A percentile compares a stretch with the other conserved stretches of the same genome.
Evolutionary conservation across 2,888 invertebrate genomes (phyloP).

Genomic region (Harmothoe impar): DNA sequence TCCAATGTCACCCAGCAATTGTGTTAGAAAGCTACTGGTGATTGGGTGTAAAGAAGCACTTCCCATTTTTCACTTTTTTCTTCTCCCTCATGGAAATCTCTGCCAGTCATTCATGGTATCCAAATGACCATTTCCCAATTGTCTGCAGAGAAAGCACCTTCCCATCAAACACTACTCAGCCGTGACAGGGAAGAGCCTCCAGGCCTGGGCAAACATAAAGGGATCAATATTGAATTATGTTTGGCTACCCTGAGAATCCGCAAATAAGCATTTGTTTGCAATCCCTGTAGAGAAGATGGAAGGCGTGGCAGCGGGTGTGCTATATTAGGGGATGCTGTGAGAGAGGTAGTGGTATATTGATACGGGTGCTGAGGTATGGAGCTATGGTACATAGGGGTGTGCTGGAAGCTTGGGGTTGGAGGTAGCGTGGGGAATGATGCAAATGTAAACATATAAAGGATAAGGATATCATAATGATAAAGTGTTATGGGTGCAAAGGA

Average conservation of each 20-base stretch:
- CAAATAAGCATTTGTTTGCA: constrained; percentile 38
- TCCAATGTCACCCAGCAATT: neutral
- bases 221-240: constrained; percentile 42
- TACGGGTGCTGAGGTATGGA: neutral
- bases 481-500: too few species aligned
- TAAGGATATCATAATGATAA: too few species aligned
- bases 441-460: too few species aligned
- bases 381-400: neutral
- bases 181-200: neutral
- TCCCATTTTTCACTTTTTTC: neutral
- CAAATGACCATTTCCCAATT: constrained; percentile 9
- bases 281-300: neutral
- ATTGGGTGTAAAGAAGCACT: neutral
- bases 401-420: neutral
- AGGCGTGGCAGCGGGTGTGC: neutral
- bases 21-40: neutral
- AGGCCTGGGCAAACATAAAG: constrained; percentile 29
- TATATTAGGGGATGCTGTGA: neutral
- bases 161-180: neutral
- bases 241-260: constrained; percentile 25
- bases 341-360: neutral
- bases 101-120: neutral
- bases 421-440: neutral
- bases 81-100: neutral
- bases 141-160: neutral